These are phyloP conservation scores for Aphelenchoides fujianensis DNA, from an alignment of 1,140 invertebrate species.

Conservation along the genomic window DNA sequence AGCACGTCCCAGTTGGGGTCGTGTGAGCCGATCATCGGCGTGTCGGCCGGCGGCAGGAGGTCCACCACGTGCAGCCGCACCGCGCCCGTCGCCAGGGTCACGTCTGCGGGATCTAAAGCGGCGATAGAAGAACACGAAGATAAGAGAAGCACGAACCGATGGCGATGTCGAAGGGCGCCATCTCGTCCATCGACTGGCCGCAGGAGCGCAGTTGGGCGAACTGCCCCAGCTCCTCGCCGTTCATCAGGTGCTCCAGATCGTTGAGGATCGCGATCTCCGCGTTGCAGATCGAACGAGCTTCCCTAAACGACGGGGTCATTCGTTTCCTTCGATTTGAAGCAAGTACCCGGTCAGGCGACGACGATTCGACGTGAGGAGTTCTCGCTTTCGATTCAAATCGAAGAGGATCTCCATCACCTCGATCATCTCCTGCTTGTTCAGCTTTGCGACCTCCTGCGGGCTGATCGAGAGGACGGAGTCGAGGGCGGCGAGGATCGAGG, in stretches of 20 bases:
- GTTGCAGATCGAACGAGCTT: slow-evolving; percentile 12
- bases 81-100: background rate
- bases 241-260: slow-evolving; percentile 19
- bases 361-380: slow-evolving; percentile 9
- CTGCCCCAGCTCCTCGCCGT: background rate
- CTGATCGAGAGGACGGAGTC: background rate
- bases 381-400: slow-evolving; percentile 16
- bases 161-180: slow-evolving; percentile 4
- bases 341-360: background rate
- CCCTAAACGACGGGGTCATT: background rate
- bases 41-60: slow-evolving; percentile 8
- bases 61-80: slow-evolving; percentile 6
- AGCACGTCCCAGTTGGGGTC: slow-evolving; percentile 12
- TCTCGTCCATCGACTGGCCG: slow-evolving; percentile 8
- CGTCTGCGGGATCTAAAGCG: slow-evolving; percentile 17
- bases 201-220: slow-evolving; percentile 7
- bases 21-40: slow-evolving; percentile 13
- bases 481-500: background rate
- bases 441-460: background rate
- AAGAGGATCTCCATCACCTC: slow-evolving; percentile 4
- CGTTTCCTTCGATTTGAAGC: slow-evolving; percentile 13
- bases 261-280: background rate
- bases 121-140: background rate
- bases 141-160: slow-evolving; percentile 7
- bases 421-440: background rate